Evolutionary conservation across 1,140 invertebrate species (phyloP).

Genomic region (Platyscapa corneri): DNA sequence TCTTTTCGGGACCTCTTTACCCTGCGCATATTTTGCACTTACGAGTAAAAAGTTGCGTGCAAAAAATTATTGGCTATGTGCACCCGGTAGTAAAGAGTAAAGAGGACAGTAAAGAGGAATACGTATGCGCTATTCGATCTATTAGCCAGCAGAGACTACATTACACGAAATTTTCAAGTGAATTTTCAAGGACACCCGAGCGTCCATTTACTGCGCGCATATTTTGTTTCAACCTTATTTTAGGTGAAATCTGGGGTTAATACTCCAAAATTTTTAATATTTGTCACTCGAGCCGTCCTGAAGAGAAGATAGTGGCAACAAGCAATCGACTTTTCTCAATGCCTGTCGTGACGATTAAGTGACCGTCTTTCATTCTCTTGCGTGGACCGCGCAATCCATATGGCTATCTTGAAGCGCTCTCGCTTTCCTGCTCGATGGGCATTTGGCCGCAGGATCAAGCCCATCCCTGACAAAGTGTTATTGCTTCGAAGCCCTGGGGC

Average conservation of each 20-base stretch:
- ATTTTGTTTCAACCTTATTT: no score
- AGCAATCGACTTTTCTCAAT: not conserved
- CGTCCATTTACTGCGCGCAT: no score
- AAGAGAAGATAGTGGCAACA: not conserved
- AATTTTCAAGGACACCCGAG: no score
- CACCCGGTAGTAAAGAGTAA: no score
- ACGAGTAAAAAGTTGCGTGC: not conserved
- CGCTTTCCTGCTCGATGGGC: no score
- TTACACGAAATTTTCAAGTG: no score
- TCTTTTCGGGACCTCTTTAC: not conserved
- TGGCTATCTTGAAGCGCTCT: no score
- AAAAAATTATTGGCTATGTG: not conserved
- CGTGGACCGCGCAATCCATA: no score
- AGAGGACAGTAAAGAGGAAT: no score
- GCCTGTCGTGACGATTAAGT: not conserved
- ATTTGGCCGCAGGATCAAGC: not conserved
- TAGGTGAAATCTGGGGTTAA: no score
- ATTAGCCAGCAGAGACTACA: no score
- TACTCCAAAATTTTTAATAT: not conserved
- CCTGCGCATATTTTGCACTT: not conserved
- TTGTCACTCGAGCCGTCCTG: not conserved
- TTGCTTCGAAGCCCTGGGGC: not conserved
- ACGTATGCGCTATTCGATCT: no score
- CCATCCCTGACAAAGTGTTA: conserved; percentile 37
- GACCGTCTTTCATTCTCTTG: not conserved